phyloP scores from a whole-genome alignment of 2,888 invertebrate genomes.

The Erebia epiphron region DNA sequence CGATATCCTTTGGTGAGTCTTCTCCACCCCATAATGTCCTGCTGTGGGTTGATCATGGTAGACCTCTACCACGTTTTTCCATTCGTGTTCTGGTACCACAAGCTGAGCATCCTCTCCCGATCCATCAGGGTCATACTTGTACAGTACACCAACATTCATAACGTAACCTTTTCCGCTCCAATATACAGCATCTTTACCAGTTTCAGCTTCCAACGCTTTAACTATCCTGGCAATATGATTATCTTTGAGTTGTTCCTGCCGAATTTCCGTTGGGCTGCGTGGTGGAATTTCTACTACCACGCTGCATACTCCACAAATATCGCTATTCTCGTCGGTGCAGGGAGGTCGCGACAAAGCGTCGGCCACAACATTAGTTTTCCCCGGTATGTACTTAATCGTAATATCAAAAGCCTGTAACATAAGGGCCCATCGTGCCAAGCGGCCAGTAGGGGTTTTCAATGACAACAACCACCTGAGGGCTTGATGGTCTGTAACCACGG shows the following conservation, averaged over 20 bases:
- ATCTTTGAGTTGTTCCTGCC: slow-evolving; percentile 14
- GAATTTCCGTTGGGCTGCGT: neutral
- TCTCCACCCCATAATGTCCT: slow-evolving; percentile 46
- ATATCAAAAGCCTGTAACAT: slow-evolving; percentile 54
- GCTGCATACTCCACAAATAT: slow-evolving; percentile 12
- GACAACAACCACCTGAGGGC: slow-evolving; percentile 63
- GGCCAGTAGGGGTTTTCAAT: slow-evolving; percentile 56
- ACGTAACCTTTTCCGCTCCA: slow-evolving; percentile 46
- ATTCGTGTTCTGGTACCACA: slow-evolving; percentile 44
- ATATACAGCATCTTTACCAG: slow-evolving; percentile 22
- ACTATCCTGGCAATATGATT: slow-evolving; percentile 8
- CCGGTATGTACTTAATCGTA: slow-evolving; percentile 52
- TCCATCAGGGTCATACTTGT: slow-evolving; percentile 35
- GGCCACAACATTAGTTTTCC: slow-evolving; percentile 54
- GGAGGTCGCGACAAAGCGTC: slow-evolving; percentile 48
- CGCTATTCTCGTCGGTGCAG: neutral
- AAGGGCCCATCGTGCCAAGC: slow-evolving; percentile 64
- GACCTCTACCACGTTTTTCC: slow-evolving; percentile 36
- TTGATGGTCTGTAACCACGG: slow-evolving; percentile 61
- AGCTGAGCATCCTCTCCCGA: slow-evolving; percentile 42
- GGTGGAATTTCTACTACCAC: slow-evolving; percentile 10
- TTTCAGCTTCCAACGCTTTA: slow-evolving; percentile 5
- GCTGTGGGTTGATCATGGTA: slow-evolving; percentile 42
- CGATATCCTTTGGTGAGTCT: slow-evolving; percentile 9
- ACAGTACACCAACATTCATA: slow-evolving; percentile 44